These are phyloP conservation scores for Neofelis nebulosa DNA, from an alignment of 2,113 vertebrate genomes.

Conservation along the genomic window DNA sequence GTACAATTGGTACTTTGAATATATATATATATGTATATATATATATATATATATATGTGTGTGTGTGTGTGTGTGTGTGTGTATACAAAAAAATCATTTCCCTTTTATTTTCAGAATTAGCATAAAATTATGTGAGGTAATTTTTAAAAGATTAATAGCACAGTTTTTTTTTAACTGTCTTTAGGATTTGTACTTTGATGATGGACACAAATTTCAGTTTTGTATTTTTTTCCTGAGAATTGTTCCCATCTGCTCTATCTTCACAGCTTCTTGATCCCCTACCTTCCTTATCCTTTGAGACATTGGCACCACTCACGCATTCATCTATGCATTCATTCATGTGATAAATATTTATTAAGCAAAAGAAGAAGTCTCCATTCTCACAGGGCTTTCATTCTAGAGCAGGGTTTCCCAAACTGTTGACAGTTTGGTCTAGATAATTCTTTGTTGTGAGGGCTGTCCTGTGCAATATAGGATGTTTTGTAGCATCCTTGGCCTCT, in stretches of 20 bases:
- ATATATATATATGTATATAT: not conserved
- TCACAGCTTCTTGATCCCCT: not conserved
- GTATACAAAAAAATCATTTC: not conserved
- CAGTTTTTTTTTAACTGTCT: not conserved
- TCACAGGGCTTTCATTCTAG: not conserved
- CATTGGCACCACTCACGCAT: not conserved
- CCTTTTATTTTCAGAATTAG: not conserved
- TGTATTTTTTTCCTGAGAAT: not conserved
- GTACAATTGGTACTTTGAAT: not conserved
- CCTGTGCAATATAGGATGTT: not conserved
- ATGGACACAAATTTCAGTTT: not conserved
- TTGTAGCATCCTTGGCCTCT: not conserved
- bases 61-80: no score
- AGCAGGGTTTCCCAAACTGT: not conserved
- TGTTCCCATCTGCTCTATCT: not conserved
- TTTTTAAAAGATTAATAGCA: not conserved
- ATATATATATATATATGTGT: rapidly evolving
- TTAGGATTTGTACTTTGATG: not conserved
- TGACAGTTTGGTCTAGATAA: not conserved
- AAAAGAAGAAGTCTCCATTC: not conserved
- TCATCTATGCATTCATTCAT: not conserved
- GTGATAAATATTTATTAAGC: not conserved
- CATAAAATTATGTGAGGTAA: not conserved
- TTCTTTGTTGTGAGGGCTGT: not conserved
- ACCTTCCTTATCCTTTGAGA: not conserved